A percentile compares a stretch with the other conserved stretches of the same genome.
phyloP scores from a whole-genome alignment of 2,113 vertebrate genomes.

The Cricetomys ansorgei region DNA sequence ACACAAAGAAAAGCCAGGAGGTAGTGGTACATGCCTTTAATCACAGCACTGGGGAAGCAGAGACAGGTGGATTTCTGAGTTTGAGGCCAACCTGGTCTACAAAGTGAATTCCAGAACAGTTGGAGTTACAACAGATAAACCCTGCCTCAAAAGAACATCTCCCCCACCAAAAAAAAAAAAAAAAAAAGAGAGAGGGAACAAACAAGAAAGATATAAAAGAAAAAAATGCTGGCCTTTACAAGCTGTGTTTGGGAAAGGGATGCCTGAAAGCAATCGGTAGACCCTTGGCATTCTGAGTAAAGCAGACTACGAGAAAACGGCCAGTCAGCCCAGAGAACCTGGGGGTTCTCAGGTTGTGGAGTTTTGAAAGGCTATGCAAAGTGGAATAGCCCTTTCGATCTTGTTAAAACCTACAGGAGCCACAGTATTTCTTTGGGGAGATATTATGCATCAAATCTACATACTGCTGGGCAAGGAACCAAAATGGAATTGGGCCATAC shows the following conservation, averaged over 20 bases:
- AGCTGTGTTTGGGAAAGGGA: background rate
- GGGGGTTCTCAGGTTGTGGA: too few species aligned
- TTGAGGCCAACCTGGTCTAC: too few species aligned
- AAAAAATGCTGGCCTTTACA: constrained; percentile 1
- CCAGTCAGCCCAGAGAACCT: background rate
- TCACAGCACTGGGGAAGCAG: too few species aligned
- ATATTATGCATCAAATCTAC: constrained; percentile 12
- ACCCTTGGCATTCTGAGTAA: background rate
- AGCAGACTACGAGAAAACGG: background rate
- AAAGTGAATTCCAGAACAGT: too few species aligned
- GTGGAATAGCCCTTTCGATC: background rate
- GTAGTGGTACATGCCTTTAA: too few species aligned
- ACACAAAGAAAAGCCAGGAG: background rate
- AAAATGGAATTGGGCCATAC: background rate
- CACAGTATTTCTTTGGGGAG: background rate
- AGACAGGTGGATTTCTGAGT: too few species aligned
- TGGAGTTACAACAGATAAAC: too few species aligned
- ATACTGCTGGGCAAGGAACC: background rate
- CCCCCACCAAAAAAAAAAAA: too few species aligned
- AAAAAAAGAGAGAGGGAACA: too few species aligned
- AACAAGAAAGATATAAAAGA: background rate
- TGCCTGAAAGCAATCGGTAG: background rate
- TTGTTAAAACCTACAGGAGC: background rate
- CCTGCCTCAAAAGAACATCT: too few species aligned
- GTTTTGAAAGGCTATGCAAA: background rate